phyloP scores from a whole-genome alignment of 2,797 vertebrate genomes.

The Eurystomus glaucurus region DNA sequence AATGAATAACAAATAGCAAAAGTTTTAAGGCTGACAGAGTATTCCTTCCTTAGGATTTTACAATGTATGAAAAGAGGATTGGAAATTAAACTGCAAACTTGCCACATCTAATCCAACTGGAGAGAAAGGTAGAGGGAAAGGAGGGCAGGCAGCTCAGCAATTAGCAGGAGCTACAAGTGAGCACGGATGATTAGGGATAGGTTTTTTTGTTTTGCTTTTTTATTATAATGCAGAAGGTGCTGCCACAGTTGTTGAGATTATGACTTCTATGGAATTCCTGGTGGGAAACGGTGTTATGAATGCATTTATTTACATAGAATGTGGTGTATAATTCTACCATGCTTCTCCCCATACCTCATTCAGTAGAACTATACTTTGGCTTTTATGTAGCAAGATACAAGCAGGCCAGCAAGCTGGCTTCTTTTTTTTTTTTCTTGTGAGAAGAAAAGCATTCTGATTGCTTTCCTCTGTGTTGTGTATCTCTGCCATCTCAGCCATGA shows the following conservation, averaged over 20 bases:
- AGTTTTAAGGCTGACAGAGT: not conserved
- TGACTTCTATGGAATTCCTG: not conserved
- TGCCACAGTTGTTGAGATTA: not conserved
- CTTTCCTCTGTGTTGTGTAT: not conserved
- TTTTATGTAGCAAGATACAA: not conserved
- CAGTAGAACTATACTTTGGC: not conserved
- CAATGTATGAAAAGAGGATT: not conserved
- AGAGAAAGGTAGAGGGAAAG: not conserved
- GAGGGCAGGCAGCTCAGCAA: not conserved
- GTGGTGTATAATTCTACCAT: not conserved
- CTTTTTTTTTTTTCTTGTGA: not conserved
- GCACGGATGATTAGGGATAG: not conserved
- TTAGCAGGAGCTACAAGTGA: not conserved
- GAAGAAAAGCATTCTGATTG: not conserved
- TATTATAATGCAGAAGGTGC: not conserved
- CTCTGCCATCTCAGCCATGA: fast-evolving
- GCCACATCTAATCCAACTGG: not conserved
- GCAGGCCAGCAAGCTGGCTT: not conserved
- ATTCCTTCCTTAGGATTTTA: not conserved
- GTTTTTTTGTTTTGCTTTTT: not conserved
- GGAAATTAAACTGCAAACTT: not conserved
- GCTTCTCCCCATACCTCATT: not conserved
- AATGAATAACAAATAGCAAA: not conserved
- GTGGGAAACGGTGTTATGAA: fast-evolving
- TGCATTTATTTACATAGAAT: not conserved